These are phyloP conservation scores for Pteromalus puparum DNA, from an alignment of 1,140 invertebrate species.

Conservation along the genomic window DNA sequence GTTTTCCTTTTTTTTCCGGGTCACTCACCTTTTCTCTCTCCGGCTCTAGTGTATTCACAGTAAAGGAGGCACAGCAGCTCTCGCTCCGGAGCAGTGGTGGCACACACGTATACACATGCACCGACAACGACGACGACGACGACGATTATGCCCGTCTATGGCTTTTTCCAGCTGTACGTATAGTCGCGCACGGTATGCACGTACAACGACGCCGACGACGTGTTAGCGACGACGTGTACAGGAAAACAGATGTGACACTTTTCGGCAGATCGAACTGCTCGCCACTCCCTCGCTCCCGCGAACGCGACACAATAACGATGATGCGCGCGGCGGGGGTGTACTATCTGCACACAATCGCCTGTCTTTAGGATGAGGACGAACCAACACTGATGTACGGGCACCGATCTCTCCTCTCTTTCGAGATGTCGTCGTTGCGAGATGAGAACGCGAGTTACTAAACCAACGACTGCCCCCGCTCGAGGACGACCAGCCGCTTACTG, in stretches of 20 bases:
- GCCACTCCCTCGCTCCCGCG: conserved; percentile 5
- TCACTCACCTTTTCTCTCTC: conserved; percentile 46
- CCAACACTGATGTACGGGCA: too few species aligned
- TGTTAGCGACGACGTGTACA: not conserved
- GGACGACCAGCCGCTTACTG: not conserved
- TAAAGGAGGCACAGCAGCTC: not conserved
- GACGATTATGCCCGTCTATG: not conserved
- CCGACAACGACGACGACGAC: not conserved
- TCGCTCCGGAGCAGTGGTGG: not conserved
- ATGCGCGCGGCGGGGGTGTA: too few species aligned
- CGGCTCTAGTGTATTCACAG: not conserved
- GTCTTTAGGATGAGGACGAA: too few species aligned
- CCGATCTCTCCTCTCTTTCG: too few species aligned
- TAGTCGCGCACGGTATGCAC: not conserved
- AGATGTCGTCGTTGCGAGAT: not conserved
- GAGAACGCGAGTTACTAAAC: not conserved
- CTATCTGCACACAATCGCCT: too few species aligned
- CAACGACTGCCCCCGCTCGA: not conserved
- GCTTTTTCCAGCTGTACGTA: conserved; percentile 34
- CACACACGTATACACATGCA: not conserved
- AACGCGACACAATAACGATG: not conserved
- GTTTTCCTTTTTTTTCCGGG: conserved; percentile 41
- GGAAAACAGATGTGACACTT: conserved; percentile 9
- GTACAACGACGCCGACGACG: not conserved
- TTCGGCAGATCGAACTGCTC: not conserved